Evolutionary conservation across 1,140 invertebrate species (phyloP), one percentile per base, ranked within the genome.

Genomic region (Aleiodes sp.): DNA sequence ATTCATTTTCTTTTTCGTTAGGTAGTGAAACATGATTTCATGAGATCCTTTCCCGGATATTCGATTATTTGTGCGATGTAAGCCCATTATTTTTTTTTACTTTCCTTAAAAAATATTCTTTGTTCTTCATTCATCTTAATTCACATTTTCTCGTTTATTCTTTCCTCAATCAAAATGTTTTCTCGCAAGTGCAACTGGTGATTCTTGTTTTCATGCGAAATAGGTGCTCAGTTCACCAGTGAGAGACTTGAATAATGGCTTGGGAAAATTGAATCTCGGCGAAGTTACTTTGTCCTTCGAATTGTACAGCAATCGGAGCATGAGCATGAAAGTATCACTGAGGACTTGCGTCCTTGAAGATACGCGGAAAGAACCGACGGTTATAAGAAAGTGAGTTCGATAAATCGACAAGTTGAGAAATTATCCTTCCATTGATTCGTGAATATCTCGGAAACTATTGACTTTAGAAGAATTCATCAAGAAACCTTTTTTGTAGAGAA

Each of bases 311-410:
- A 93, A 94, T 76, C 87, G 87, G 31, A 93, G 92, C 73, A 80
- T 92, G 24, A 91, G 92, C 77, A 82, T 93, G 37, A 92, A 92
- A 79, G 84, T 92, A n/a, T 91, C 92, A 41, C 80, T 94, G 19
- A 91, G 93, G 79, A 90, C 88, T 12, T 86, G 92, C 60, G 81
- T 89, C 2, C 80, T 95, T 12, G 90, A 93, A 81, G 94, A 96
- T 76, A 92, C 92, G 12, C 85, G 93, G 69, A 90, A 91, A 19
- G 90, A 93, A 70, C 88, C 87, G 65, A 82, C 82, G 6, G 82
- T 89, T 65, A 84, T 89, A 37, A 89, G 89, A 83, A 92, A 90
- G 92, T 92, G 79, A 75, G 79, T 78, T 7, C 1, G n/a, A 24
- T 10, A 59, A 4, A 59, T 59, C 31, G 4, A 33, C 9, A 33